Percentiles rank a stretch among this genome's conserved stretches.
Evolutionary conservation across 2,888 invertebrate species (phyloP).

Genomic region (Osmoderma eremita): DNA sequence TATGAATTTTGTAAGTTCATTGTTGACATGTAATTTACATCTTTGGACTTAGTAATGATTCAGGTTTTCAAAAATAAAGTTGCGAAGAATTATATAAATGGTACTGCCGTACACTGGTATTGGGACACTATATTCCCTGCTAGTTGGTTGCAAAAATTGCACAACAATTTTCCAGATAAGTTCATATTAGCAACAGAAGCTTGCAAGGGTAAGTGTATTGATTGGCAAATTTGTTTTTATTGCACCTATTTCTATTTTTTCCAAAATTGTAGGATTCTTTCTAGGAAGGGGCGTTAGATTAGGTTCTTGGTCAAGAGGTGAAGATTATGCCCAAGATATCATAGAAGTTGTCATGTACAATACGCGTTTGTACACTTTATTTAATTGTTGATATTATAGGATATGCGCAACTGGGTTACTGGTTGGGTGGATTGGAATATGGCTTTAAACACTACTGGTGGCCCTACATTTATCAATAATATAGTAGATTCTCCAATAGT

Average conservation of each 20-base stretch:
- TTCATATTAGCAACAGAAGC: slow-evolving; percentile 82
- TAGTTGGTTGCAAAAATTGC: slow-evolving; percentile 68
- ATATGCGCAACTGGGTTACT: slow-evolving; percentile 74
- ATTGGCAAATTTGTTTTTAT: background rate
- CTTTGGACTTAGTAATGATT: no score
- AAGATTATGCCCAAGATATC: slow-evolving; percentile 66
- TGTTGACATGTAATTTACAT: no score
- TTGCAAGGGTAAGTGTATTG: slow-evolving; percentile 67
- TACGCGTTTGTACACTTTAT: no score
- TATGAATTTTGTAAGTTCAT: slow-evolving; percentile 50
- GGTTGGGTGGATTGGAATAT: slow-evolving; percentile 94
- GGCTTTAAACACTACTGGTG: slow-evolving; percentile 75
- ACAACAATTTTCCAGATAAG: slow-evolving; percentile 61
- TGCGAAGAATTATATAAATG: slow-evolving; percentile 73
- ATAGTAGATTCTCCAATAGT: slow-evolving; percentile 82
- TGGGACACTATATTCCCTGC: slow-evolving; percentile 71
- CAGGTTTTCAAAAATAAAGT: slow-evolving; percentile 58
- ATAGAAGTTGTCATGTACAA: slow-evolving; percentile 65
- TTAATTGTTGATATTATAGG: slow-evolving; percentile 70
- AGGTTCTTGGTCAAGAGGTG: slow-evolving; percentile 73
- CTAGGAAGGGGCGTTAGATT: slow-evolving; percentile 62
- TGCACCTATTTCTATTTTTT: background rate
- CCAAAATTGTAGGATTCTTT: slow-evolving; percentile 7
- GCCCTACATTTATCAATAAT: slow-evolving; percentile 81
- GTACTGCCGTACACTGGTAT: slow-evolving; percentile 88